phyloP scores from a whole-genome alignment of 2,888 invertebrate genomes.

The Dynastes maya region DNA sequence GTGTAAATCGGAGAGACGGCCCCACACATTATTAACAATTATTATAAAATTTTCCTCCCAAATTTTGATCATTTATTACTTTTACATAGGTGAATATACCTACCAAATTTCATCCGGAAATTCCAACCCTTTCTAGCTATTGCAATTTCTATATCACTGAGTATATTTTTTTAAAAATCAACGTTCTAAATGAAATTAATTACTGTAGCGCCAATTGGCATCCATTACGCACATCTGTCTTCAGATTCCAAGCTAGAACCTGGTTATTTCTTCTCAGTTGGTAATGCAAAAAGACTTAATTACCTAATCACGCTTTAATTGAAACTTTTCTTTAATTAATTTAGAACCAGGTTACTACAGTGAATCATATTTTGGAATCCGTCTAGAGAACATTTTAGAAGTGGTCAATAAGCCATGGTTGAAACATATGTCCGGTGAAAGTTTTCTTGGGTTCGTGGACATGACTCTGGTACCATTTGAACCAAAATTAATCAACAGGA shows the following conservation, averaged over 20 bases:
- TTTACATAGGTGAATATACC: no score
- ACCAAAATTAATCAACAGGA: slow-evolving; percentile 85
- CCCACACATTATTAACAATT: no score
- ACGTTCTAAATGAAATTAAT: slow-evolving; percentile 35
- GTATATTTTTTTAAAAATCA: slow-evolving; percentile 19
- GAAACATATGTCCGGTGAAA: slow-evolving; percentile 70
- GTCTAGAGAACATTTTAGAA: slow-evolving; percentile 89
- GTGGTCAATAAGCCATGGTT: slow-evolving; percentile 74
- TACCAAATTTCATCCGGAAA: no score
- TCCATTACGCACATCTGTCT: slow-evolving; percentile 76
- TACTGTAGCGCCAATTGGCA: slow-evolving; percentile 82
- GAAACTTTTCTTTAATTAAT: not conserved
- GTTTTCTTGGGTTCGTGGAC: slow-evolving; percentile 83
- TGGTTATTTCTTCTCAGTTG: slow-evolving; percentile 86
- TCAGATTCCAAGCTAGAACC: slow-evolving; percentile 76
- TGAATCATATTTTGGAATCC: slow-evolving; percentile 86
- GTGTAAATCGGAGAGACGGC: no score
- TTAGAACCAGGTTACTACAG: slow-evolving; percentile 93
- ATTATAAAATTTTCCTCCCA: no score
- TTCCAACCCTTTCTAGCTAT: no score
- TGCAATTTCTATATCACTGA: no score
- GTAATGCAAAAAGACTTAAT: slow-evolving; percentile 68
- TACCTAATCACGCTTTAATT: not conserved
- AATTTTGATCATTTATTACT: no score
- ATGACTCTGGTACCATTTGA: slow-evolving; percentile 92